A percentile compares a stretch with the other conserved stretches of the same genome.
phyloP scores from a whole-genome alignment of 2,888 invertebrate genomes.

The Artemia sinica region DNA sequence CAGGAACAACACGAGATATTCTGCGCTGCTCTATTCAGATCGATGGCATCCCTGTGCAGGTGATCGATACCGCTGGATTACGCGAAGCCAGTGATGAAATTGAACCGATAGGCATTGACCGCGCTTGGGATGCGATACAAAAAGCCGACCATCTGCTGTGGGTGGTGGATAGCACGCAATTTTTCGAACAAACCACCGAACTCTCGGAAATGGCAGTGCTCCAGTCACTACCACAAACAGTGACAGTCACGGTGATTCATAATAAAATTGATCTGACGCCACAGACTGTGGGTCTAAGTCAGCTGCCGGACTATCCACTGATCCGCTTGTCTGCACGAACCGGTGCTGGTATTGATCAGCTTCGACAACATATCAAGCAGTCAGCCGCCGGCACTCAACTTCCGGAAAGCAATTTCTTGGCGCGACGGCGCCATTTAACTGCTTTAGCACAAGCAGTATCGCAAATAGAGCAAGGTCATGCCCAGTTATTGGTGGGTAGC shows the following conservation, averaged over 20 bases:
- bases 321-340: background rate
- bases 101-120: constrained; percentile 15
- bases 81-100: constrained; percentile 14
- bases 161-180: background rate
- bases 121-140: constrained; percentile 12
- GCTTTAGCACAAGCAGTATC: background rate
- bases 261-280: background rate
- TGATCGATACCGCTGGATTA: constrained; percentile 19
- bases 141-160: constrained; percentile 16
- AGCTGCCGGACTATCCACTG: background rate
- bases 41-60: constrained; percentile 14
- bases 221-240: background rate
- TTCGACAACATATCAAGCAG: background rate
- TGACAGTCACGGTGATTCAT: background rate
- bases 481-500: background rate
- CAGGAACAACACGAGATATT: constrained; percentile 18
- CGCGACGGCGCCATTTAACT: background rate
- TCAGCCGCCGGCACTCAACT: background rate
- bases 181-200: constrained; percentile 1
- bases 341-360: background rate
- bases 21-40: constrained; percentile 12
- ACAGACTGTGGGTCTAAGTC: background rate
- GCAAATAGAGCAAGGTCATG: background rate
- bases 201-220: constrained; percentile 16
- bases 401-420: background rate